These are phyloP conservation scores for Phyllotreta cruciferae DNA, from an alignment of 2,888 invertebrate species.

Conservation along the genomic window DNA sequence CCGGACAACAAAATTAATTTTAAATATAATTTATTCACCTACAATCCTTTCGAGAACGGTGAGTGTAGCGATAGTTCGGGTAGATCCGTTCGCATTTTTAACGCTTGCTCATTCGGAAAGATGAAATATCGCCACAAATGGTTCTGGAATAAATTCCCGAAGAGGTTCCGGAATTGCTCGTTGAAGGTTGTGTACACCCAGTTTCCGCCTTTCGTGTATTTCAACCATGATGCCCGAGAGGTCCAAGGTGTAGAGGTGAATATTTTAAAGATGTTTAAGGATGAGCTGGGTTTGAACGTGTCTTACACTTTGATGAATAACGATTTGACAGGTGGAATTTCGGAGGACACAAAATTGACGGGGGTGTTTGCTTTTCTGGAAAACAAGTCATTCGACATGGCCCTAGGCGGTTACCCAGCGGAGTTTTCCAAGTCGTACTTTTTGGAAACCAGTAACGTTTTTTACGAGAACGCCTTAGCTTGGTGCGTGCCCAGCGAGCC, in stretches of 20 bases:
- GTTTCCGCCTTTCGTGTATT: too few relatives aligned
- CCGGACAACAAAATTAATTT: not conserved
- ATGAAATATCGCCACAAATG: too few relatives aligned
- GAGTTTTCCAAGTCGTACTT: not conserved
- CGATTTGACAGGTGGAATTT: not conserved
- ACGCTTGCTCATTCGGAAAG: too few relatives aligned
- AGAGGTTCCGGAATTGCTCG: too few relatives aligned
- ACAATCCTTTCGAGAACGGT: too few relatives aligned
- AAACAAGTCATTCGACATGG: conserved; percentile 27
- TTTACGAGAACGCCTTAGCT: conserved; percentile 19
- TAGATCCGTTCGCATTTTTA: too few relatives aligned
- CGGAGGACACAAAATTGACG: not conserved
- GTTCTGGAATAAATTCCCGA: too few relatives aligned
- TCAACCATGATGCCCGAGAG: too few relatives aligned
- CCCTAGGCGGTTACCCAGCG: conserved; percentile 31
- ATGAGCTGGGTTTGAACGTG: conserved; percentile 13
- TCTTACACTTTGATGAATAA: too few relatives aligned
- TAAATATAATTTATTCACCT: too few relatives aligned
- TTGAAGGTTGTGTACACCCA: too few relatives aligned
- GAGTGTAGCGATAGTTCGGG: too few relatives aligned
- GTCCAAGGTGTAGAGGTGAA: conserved; percentile 16
- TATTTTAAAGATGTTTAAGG: conserved; percentile 14
- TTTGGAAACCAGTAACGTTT: conserved; percentile 24
- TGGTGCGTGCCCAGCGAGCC: conserved; percentile 33
- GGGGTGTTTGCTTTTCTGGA: conserved; percentile 15